Conservation (phyloP, 2,888 invertebrate genomes). For the Archaeoteleia sp. region DNA sequence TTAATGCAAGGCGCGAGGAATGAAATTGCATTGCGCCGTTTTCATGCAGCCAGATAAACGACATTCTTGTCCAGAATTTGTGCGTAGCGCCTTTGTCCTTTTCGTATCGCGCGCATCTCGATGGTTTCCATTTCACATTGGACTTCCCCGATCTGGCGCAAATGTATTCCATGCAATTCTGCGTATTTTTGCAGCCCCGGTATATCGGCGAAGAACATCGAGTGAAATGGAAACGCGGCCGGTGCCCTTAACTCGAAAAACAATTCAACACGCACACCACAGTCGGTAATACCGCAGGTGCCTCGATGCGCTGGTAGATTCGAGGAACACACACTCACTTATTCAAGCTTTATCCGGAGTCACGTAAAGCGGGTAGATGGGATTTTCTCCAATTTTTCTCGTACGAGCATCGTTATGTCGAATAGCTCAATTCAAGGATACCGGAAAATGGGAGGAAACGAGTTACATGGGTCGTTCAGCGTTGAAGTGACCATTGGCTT, state of each 20-base stretch:
- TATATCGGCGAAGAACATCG: constrained; percentile 31
- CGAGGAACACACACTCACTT: constrained; percentile 12
- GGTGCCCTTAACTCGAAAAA: constrained; percentile 26
- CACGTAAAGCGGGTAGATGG: constrained; percentile 4
- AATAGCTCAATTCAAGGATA: constrained; percentile 33
- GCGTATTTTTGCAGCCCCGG: not conserved
- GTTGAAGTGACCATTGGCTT: constrained; percentile 17
- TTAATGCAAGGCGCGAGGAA: constrained; percentile 47
- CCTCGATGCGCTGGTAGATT: constrained; percentile 5
- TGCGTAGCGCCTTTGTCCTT: constrained; percentile 49
- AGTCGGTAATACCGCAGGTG: not conserved
- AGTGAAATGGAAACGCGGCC: constrained; percentile 32
- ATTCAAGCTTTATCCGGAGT: constrained; percentile 21
- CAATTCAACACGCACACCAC: constrained; percentile 23
- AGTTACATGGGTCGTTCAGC: not conserved
- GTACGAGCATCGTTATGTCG: constrained; percentile 21
- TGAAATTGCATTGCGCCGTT: constrained; percentile 19
- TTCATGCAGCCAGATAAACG: constrained; percentile 30
- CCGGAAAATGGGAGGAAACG: not conserved
- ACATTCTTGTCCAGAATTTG: constrained; percentile 33
- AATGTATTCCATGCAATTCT: constrained; percentile 40
- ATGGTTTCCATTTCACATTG: constrained; percentile 40
- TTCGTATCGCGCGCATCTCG: constrained; percentile 43
- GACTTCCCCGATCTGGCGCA: constrained; percentile 24
- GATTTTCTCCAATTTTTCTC: constrained; percentile 34